phyloP scores from a whole-genome alignment of 2,113 vertebrate species.

The Cygnus buccinator region DNA sequence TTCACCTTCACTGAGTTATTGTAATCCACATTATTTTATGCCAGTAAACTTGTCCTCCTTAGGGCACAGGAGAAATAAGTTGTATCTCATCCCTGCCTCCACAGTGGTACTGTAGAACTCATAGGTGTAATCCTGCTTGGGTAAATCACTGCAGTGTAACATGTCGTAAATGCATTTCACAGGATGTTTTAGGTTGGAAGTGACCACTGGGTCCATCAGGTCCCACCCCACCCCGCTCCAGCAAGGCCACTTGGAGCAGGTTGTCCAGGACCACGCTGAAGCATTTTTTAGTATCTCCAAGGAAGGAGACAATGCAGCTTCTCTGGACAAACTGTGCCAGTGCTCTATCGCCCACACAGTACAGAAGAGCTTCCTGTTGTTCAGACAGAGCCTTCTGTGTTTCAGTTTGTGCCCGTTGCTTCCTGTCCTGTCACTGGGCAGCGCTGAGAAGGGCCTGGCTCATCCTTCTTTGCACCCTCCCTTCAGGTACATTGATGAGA shows the following conservation, averaged over 20 bases:
- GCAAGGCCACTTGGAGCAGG: not conserved
- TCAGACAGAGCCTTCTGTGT: not conserved
- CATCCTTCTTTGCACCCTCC: not conserved
- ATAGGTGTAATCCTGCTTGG: accelerated
- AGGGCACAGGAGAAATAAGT: not conserved
- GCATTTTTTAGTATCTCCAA: not conserved
- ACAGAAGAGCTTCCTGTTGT: not conserved
- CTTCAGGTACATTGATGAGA: no score
- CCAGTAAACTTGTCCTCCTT: not conserved
- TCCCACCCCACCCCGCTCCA: not conserved
- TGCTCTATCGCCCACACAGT: not conserved
- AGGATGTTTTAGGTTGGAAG: not conserved
- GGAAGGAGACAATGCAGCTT: not conserved
- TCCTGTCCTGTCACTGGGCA: not conserved
- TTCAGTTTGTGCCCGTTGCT: not conserved
- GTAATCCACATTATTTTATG: no score
- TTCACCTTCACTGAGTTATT: not conserved
- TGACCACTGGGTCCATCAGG: not conserved
- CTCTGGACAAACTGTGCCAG: not conserved
- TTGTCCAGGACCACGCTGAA: not conserved
- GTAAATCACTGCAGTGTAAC: not conserved
- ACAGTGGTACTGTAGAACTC: not conserved
- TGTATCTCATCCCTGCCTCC: not conserved
- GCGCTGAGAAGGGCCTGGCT: not conserved
- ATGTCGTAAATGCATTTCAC: not conserved